Base-by-base conservation (phyloP, 1,140 invertebrate genomes). In the Copidosoma floridanum region DNA sequence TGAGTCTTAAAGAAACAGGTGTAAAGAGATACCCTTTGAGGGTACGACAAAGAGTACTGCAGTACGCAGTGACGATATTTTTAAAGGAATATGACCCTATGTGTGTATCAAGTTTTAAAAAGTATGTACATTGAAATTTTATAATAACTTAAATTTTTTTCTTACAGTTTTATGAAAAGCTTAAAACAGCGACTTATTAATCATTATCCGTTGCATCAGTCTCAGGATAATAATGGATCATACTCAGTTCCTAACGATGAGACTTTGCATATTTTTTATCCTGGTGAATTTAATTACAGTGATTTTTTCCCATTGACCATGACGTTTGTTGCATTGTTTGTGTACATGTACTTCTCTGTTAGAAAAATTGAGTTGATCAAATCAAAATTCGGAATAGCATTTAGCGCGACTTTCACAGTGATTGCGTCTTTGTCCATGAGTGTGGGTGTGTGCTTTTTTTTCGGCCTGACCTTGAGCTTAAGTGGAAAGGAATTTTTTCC, bases 301-400 rank as follows among this genome's bases (percentile, higher is more conserved):
- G 93, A 97, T 73, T 87, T 95, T 60, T 84, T 95, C 38, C 93
- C 93, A 0, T 75, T 98, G 1, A 83, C 88, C 20, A 85, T 93
- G 56, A 90, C 92, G 8, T 97, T 97, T 68, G 75, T 93, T 14
- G 82, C 92, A 14, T 80, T 97, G 11, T 95, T 97, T 74, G 78
- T 94, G 4, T 98, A 97, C 70, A 88, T 97, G 3, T 97, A 97
- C 71, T 98, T 97, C 75, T 97, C 94, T 44, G 90, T 97, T 12
- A 84, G 94, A 70, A 95, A 97, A 83, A 94, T 98, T 47, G 94
- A 97, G 73, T 85, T 94, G 52, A 89, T 99, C 12, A 92, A 93
- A 69, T 97, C 93, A 2, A 96, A 97, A 80, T 80, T 95, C 52
- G 89, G 92, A 2, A 86, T 99, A 68, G 93, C 95, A 0, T 85